phyloP scores from a whole-genome alignment of 2,113 vertebrate genomes.

The Clarias magur region DNA sequence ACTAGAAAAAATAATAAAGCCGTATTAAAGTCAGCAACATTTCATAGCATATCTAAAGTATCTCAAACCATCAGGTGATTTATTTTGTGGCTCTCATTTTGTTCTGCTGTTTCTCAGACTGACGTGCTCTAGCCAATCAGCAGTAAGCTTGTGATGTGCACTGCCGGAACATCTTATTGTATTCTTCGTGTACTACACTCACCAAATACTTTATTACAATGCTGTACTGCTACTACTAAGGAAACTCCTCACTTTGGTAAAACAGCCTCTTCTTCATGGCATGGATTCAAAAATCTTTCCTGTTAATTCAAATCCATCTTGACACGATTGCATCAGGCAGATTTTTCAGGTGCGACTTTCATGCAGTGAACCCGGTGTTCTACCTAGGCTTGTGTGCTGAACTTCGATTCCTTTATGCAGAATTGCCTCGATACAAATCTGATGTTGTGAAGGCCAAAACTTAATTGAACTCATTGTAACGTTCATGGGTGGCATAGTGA shows the following conservation, averaged over 20 bases:
- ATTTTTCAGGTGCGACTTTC: background rate
- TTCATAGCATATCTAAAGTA: background rate
- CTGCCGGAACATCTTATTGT: background rate
- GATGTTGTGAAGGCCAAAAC: too few species aligned
- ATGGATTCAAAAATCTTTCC: background rate
- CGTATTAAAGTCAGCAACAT: background rate
- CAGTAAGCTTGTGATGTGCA: background rate
- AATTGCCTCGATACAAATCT: too few species aligned
- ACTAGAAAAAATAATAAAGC: background rate
- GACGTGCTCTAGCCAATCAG: background rate
- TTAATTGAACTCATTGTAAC: too few species aligned
- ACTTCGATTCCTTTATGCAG: too few species aligned
- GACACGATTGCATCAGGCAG: background rate
- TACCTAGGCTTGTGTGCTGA: background rate
- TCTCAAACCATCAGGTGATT: background rate
- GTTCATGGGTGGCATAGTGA: too few species aligned
- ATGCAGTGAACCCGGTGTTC: background rate
- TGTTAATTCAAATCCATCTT: background rate
- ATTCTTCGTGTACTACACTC: background rate
- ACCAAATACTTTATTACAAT: background rate
- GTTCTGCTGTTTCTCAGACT: background rate
- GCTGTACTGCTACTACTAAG: background rate
- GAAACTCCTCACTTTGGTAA: background rate
- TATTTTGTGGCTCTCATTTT: background rate
- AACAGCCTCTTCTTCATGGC: background rate